Percentiles rank a stretch among this genome's conserved stretches.
Evolutionary conservation across 2,888 invertebrate genomes (phyloP).

Genomic region (Drosophila monieri): DNA sequence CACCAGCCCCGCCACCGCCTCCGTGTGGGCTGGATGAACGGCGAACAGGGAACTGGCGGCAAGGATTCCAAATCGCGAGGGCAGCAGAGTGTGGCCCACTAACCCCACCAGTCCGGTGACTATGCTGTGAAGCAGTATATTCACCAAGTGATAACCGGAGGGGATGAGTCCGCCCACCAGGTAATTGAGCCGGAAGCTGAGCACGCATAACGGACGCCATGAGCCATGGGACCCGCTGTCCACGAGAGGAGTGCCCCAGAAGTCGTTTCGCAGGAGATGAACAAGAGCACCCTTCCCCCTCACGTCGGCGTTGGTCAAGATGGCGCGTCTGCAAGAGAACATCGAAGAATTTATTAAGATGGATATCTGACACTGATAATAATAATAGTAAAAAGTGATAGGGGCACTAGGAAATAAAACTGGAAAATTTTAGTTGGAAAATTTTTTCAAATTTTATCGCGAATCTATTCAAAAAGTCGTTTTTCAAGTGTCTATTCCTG

Average conservation of each 20-base stretch:
- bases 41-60: constrained; percentile 94
- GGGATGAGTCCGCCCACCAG: constrained; percentile 88
- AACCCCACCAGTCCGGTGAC: constrained; percentile 92
- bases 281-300: constrained; percentile 89
- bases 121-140: constrained; percentile 92
- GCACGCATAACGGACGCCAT: constrained; percentile 95
- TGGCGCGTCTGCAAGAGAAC: constrained; percentile 92
- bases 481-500: constrained; percentile 5
- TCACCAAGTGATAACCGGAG: constrained; percentile 91
- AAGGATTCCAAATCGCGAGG: constrained; percentile 88
- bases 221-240: constrained; percentile 98
- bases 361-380: not conserved
- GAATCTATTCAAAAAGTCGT: not conserved
- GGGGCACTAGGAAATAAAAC: too few species aligned
- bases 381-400: not conserved
- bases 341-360: constrained; percentile 57
- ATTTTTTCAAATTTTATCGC: not conserved
- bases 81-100: constrained; percentile 89
- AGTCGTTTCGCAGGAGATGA: constrained; percentile 91
- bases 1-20: constrained; percentile 97
- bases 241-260: constrained; percentile 97
- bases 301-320: constrained; percentile 96
- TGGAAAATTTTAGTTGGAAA: not conserved
- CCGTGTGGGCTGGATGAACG: constrained; percentile 97
- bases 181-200: constrained; percentile 93